Evolutionary conservation across 1,140 invertebrate species (phyloP).

Genomic region (Aricia agestis): DNA sequence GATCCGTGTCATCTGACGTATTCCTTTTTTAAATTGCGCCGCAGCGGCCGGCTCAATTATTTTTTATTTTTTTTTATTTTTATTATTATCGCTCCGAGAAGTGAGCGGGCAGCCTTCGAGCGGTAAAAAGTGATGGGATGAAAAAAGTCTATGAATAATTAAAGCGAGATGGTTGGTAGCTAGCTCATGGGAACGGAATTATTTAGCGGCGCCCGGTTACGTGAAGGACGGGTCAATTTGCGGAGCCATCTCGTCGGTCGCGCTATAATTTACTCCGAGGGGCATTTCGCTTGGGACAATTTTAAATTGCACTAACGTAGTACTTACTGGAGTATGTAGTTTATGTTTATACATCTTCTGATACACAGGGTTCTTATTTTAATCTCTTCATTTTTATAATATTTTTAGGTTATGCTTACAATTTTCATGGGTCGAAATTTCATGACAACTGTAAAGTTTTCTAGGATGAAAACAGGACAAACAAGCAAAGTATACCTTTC

Average conservation of each 20-base stretch:
- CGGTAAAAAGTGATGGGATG: slow-evolving; percentile 69
- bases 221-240: slow-evolving; percentile 73
- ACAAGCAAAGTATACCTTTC: too few relatives aligned
- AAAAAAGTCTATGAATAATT: slow-evolving; percentile 76
- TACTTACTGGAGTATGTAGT: not conserved
- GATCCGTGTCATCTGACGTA: slow-evolving; percentile 74
- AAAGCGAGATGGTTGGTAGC: slow-evolving; percentile 72
- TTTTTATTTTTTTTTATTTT: slow-evolving; percentile 72
- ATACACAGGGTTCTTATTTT: too few relatives aligned
- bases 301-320: slow-evolving; percentile 21
- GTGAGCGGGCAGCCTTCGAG: slow-evolving; percentile 50
- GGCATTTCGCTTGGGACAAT: slow-evolving; percentile 11
- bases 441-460: too few relatives aligned
- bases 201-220: slow-evolving; percentile 53
- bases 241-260: slow-evolving; percentile 54
- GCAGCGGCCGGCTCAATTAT: slow-evolving; percentile 50
- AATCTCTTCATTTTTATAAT: too few relatives aligned
- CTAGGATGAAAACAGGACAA: too few relatives aligned
- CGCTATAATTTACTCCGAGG: slow-evolving; percentile 40
- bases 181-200: slow-evolving; percentile 73
- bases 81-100: slow-evolving; percentile 57
- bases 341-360: not conserved
- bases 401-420: too few relatives aligned
- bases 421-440: too few relatives aligned
- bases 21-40: slow-evolving; percentile 72